These are phyloP conservation scores for Cydia fagiglandana DNA, from an alignment of 1,140 invertebrate species.

Conservation along the genomic window DNA sequence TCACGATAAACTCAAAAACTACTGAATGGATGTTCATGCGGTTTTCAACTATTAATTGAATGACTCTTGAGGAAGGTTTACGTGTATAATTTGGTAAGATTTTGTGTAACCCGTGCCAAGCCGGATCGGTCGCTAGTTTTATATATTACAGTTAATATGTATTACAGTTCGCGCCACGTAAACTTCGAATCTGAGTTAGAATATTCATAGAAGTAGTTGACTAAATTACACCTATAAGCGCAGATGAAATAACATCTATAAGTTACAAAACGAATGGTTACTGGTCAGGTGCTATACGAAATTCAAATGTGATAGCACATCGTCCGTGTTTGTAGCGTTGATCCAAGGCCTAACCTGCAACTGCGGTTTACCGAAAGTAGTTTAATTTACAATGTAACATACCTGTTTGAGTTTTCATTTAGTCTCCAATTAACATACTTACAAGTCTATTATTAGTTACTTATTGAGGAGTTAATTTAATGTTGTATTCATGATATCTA, in stretches of 20 bases:
- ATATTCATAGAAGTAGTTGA: background rate
- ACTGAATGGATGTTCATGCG: too few relatives aligned
- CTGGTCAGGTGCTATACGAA: slow-evolving; percentile 40
- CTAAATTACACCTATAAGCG: slow-evolving; percentile 1
- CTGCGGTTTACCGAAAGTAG: slow-evolving; percentile 66
- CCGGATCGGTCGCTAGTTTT: too few relatives aligned
- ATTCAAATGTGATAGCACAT: slow-evolving; percentile 47
- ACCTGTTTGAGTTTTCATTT: slow-evolving; percentile 47
- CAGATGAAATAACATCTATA: slow-evolving; percentile 12
- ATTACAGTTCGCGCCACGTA: too few relatives aligned
- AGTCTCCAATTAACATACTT: slow-evolving; percentile 1
- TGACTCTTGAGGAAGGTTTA: too few relatives aligned
- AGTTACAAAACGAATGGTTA: slow-evolving; percentile 28
- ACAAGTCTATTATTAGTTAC: background rate
- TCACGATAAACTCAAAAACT: too few relatives aligned
- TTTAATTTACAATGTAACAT: slow-evolving; percentile 64
- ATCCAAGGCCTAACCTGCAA: slow-evolving; percentile 60
- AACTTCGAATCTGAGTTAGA: background rate
- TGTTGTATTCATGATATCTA: background rate
- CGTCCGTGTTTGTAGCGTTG: slow-evolving; percentile 45
- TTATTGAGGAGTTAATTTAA: background rate
- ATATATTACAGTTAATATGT: too few relatives aligned
- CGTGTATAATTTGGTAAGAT: too few relatives aligned
- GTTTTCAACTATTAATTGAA: too few relatives aligned
- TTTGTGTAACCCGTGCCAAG: too few relatives aligned